Evolutionary conservation across 2,888 invertebrate genomes (phyloP), one percentile per base, ranked within the genome.

Genomic region (Monochamus alternatus): DNA sequence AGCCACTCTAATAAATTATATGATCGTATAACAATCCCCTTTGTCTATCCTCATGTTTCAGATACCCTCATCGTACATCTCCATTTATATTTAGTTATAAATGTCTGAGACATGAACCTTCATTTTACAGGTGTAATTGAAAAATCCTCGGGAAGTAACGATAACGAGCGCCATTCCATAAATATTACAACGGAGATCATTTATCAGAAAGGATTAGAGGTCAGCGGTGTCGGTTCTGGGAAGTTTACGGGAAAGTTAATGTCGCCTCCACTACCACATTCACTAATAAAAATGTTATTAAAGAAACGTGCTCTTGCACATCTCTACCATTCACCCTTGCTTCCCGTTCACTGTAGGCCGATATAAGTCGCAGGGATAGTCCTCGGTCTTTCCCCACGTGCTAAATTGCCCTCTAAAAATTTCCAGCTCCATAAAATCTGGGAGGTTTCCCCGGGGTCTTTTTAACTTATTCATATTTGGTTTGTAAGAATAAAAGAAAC

Each of bases 211-310:
- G 84, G 84, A 84, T 86, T 85, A 75, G 82, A 82, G 84, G 85
- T 84, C 84, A 83, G 81, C 80, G 81, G 82, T 84, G 85, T 85
- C 85, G 85, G 84, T 83, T 83, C 81, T 78, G 81, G 76, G 79
- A 84, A 84, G 84, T 86, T 87, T 85, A 85, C 84, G 82, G 85
- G 80, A 82, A 86, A 86, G 84, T 86, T 87, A 87, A 87, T 87
- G 87, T 87, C 87, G 85, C 86, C 85, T 85, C 84, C 86, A 84
- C 84, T 84, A 83, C 85, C 83, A 83, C 84, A 83, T 85, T 84
- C 85, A 83, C 86, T 87, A 87, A 87, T 87, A 87, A 87, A 87
- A 87, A 87, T 86, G 87, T 87, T 87, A 87, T 87, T 87, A 87
- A 85, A 84, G 85, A 81, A 83, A 87, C 87, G 87, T 87, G 87